Evolutionary conservation across 1,140 invertebrate genomes (phyloP), one percentile per base, ranked within the genome.

Genomic region (Cyphomyrmex costatus): DNA sequence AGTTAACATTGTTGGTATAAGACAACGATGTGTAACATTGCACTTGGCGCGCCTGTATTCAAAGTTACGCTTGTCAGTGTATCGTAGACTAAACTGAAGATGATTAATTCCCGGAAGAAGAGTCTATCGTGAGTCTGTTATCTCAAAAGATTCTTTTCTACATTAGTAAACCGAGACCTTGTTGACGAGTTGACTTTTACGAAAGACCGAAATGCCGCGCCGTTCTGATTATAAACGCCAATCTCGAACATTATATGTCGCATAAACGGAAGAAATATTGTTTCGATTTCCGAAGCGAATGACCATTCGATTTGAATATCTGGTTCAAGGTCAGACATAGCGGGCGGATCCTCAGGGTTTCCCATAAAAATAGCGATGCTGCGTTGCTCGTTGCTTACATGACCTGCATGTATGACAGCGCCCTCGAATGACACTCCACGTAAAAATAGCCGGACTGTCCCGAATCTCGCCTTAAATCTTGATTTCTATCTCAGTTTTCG

Each of bases 341-440:
- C 68, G 8, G 79, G 36, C 24, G 79, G 53, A 4, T 82, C 30
- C 53, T 60, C 66, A 82, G 79, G 53, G 79, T 83, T 83, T 74
- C 36, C 79, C 79, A 83, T 83, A 83, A 83, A 83, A 83, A 83
- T 83, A 83, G 79, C 79, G 33, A 16, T 46, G 33, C 21, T 24
- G 16, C 36, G 6, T 33, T n/a, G 10, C 33, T 71, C 14, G 27
- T 42, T 30, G 19, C n/a, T 51, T 42, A 42, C 10, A 42, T 42
- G 36, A 42, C 10, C 36, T 30, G 65, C 65, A 53, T 30, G 30
- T 80, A 58, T 58, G 49, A 56, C 36, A 58, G 8, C 24, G 21
- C 24, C 10, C 51, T 27, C 78, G 33, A 46, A 61, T 74, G 24
- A 83, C 51, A 73, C n/a, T 82, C 19, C 21, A 33, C 2, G 42